Conservation (phyloP, 2,113 vertebrate species). For the Oceanodroma tethys region DNA sequence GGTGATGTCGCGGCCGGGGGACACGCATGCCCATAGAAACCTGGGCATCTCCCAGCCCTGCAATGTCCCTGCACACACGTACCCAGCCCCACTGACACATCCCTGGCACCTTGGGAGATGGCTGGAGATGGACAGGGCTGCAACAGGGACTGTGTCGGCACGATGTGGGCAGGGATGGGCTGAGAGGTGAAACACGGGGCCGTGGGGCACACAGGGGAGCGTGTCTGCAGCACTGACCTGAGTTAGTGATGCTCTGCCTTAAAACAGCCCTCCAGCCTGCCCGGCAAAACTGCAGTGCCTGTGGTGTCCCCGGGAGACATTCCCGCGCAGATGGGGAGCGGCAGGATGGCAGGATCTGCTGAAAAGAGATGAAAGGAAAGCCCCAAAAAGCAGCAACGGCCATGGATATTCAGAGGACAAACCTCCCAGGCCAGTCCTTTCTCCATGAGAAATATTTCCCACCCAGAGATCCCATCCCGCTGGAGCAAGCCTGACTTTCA, state of each 20-base stretch:
- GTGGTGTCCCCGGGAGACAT: background rate
- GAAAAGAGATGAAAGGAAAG: background rate
- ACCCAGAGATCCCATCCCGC: background rate
- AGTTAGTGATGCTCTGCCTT: background rate
- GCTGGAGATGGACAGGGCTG: background rate
- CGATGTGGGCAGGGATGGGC: fast-evolving
- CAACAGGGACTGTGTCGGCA: fast-evolving
- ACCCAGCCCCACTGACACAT: background rate
- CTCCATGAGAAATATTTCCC: background rate
- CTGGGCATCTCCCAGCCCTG: background rate
- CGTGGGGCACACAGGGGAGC: background rate
- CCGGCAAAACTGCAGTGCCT: background rate
- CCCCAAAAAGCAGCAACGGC: background rate
- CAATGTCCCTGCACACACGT: background rate
- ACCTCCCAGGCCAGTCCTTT: background rate
- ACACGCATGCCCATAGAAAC: background rate
- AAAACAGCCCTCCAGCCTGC: background rate
- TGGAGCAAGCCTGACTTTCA: background rate
- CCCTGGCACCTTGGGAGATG: background rate
- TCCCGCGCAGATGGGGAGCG: background rate
- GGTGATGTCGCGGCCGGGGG: background rate
- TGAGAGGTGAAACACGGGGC: background rate
- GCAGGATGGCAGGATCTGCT: background rate
- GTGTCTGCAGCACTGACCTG: background rate
- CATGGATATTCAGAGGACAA: background rate